A percentile compares a stretch with the other conserved stretches of the same genome.
Evolutionary conservation across 2,113 vertebrate genomes (phyloP).

Genomic region (Rutilus rutilus): DNA sequence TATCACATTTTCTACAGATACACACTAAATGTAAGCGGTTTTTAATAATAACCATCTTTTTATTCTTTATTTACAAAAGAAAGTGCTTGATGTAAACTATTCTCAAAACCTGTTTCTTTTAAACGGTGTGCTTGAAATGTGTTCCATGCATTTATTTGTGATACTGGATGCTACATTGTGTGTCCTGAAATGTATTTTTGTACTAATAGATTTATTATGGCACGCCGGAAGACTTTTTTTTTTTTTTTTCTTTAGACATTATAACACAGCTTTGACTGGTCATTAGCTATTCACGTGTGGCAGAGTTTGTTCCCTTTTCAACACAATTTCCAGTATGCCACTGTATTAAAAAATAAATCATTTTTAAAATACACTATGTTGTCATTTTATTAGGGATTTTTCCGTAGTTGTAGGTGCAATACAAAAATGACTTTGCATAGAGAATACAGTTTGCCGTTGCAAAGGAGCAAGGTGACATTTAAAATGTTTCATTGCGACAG

Average conservation of each 20-base stretch:
- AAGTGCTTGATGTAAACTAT: conserved; percentile 85
- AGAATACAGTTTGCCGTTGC: no score
- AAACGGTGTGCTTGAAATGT: conserved; percentile 81
- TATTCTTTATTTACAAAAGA: conserved; percentile 68
- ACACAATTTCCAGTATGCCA: conserved; percentile 95
- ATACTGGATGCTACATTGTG: conserved; percentile 93
- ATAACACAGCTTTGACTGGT: conserved; percentile 93
- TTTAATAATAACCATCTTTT: conserved; percentile 87
- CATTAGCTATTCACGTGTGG: conserved; percentile 93
- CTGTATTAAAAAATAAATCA: conserved; percentile 91
- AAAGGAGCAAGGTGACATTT: conserved; percentile 3
- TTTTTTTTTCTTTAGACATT: conserved; percentile 63
- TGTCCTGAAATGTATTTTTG: conserved; percentile 99
- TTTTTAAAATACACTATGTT: conserved; percentile 89
- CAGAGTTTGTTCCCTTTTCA: conserved; percentile 78
- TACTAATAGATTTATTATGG: conserved; percentile 99
- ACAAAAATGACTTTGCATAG: neutral
- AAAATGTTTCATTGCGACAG: conserved; percentile 8
- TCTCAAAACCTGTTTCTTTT: conserved; percentile 87
- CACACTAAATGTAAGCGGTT: conserved; percentile 76
- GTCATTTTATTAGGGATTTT: conserved; percentile 72
- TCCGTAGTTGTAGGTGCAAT: conserved; percentile 77
- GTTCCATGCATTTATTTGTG: conserved; percentile 91
- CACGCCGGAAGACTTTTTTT: conserved; percentile 89
- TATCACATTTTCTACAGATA: conserved; percentile 83